phyloP scores from a whole-genome alignment of 2,797 vertebrate genomes.

The Erpetoichthys calabaricus region DNA sequence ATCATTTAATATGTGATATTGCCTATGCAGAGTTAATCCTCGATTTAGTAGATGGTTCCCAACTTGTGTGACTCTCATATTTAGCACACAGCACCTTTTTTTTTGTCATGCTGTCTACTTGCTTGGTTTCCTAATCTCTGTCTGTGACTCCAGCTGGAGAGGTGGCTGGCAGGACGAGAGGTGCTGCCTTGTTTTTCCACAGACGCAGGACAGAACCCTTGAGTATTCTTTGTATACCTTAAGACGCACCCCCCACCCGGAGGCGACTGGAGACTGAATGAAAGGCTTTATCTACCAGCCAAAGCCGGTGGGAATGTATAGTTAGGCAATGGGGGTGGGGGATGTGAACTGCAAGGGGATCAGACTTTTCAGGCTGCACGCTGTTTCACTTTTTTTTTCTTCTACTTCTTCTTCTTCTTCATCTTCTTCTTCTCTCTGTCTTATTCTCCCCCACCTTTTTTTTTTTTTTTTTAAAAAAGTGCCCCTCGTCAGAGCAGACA shows the following conservation, averaged over 20 bases:
- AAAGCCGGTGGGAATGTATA: constrained; percentile 28
- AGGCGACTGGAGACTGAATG: constrained; percentile 47
- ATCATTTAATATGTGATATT: too few species aligned
- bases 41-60: too few species aligned
- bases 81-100: too few species aligned
- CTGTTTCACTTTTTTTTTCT: constrained; percentile 19
- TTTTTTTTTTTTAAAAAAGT: constrained; percentile 37
- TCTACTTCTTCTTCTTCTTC: constrained; percentile 12
- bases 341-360: constrained; percentile 41
- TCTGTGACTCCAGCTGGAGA: too few species aligned
- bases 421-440: constrained; percentile 5
- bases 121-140: too few species aligned
- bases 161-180: too few species aligned
- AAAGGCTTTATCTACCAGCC: constrained; percentile 54
- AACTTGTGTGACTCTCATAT: too few species aligned
- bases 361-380: constrained; percentile 25
- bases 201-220: neutral
- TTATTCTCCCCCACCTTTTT: constrained; percentile 4
- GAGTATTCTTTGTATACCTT: constrained; percentile 42
- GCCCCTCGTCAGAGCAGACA: constrained; percentile 35
- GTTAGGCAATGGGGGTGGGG: constrained; percentile 27
- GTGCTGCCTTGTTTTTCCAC: neutral
- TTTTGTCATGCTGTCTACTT: too few species aligned
- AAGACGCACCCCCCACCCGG: constrained; percentile 21
- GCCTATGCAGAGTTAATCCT: too few species aligned